Evolutionary conservation across 2,113 vertebrate species (phyloP).

Genomic region (Clarias batrachus): DNA sequence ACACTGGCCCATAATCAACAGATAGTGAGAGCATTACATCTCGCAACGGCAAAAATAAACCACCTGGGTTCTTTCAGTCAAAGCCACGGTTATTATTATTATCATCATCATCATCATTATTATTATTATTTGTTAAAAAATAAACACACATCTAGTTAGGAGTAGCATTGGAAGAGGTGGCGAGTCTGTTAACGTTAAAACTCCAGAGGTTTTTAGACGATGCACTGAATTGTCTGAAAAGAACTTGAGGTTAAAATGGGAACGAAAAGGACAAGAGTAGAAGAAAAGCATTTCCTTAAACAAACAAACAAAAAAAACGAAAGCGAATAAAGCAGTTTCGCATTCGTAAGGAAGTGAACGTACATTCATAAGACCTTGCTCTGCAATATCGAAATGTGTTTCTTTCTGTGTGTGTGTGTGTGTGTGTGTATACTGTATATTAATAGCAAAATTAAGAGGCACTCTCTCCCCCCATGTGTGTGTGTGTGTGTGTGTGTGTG

Average conservation of each 20-base stretch:
- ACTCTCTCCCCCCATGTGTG: background rate
- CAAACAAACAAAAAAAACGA: background rate
- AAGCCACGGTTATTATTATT: constrained; percentile 63
- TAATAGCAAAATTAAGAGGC: background rate
- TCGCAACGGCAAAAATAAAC: constrained; percentile 63
- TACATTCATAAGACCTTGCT: constrained; percentile 46
- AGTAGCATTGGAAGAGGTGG: constrained; percentile 43
- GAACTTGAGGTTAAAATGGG: constrained; percentile 9
- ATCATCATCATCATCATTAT: constrained; percentile 59
- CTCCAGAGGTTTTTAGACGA: background rate
- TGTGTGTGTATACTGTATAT: background rate
- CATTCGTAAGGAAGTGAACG: constrained; percentile 15
- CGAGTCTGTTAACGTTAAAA: background rate
- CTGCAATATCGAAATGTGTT: constrained; percentile 20
- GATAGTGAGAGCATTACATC: constrained; percentile 38
- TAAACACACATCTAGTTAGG: constrained; percentile 48
- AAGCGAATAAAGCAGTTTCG: background rate
- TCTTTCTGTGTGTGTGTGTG: background rate
- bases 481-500: constrained; percentile 15
- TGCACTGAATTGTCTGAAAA: background rate
- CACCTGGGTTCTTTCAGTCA: constrained; percentile 71
- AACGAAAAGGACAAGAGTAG: background rate
- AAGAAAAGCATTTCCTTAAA: background rate
- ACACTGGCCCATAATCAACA: constrained; percentile 42
- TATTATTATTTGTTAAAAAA: constrained; percentile 47